phyloP scores from a whole-genome alignment of 2,888 invertebrate genomes.

The Leptopilina syphax region DNA sequence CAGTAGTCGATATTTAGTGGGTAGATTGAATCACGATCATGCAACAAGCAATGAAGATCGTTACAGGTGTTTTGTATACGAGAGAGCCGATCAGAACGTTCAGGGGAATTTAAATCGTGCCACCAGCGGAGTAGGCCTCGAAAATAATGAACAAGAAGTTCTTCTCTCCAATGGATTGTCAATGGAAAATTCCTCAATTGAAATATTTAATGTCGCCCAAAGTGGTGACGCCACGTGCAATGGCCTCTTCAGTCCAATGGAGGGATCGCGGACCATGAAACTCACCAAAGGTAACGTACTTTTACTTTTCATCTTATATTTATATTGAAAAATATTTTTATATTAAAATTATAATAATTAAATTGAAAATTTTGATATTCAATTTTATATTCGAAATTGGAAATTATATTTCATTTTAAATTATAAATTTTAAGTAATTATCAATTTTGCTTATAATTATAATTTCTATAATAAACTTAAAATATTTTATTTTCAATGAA shows the following conservation, averaged over 20 bases:
- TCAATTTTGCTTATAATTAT: too few species aligned
- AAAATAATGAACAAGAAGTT: constrained; percentile 71
- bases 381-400: too few species aligned
- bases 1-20: constrained; percentile 92
- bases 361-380: too few species aligned
- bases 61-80: constrained; percentile 96
- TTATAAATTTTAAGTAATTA: too few species aligned
- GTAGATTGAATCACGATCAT: constrained; percentile 92
- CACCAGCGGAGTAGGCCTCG: constrained; percentile 63
- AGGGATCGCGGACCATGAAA: constrained; percentile 91
- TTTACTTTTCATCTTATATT: constrained; percentile 13
- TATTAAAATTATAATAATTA: too few species aligned
- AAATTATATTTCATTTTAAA: too few species aligned
- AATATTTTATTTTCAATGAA: too few species aligned
- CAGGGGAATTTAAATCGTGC: constrained; percentile 65
- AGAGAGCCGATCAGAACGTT: constrained; percentile 81
- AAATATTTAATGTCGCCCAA: constrained; percentile 88
- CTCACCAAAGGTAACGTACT: constrained; percentile 83
- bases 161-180: constrained; percentile 64
- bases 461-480: too few species aligned
- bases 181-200: constrained; percentile 68
- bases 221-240: constrained; percentile 96
- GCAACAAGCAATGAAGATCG: constrained; percentile 94
- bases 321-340: too few species aligned
- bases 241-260: constrained; percentile 93